phyloP scores from a whole-genome alignment of 1,140 invertebrate genomes.

The Drosophila orena region DNA sequence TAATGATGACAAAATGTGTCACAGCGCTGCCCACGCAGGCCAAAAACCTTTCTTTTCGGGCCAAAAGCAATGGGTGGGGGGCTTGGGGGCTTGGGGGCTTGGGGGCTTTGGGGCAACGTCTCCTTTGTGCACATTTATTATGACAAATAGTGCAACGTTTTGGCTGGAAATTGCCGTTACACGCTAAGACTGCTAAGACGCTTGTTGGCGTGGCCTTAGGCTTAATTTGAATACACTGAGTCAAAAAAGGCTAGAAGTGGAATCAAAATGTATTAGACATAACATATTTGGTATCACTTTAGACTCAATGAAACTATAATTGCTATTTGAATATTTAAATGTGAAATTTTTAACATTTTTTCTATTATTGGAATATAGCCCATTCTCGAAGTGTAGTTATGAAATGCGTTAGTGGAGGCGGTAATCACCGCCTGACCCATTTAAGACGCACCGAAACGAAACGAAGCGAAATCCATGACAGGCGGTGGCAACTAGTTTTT shows the following conservation, averaged over 20 bases:
- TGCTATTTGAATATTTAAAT: not conserved
- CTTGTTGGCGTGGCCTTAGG: conserved; percentile 67
- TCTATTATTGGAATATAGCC: too few relatives aligned
- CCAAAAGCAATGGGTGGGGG: not conserved
- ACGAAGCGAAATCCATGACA: conserved; percentile 65
- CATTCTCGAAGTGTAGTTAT: conserved; percentile 43
- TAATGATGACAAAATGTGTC: conserved; percentile 84
- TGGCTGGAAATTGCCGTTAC: conserved; percentile 77
- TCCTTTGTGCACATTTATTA: conserved; percentile 76
- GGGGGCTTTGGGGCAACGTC: not conserved
- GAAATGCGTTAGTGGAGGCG: conserved; percentile 58
- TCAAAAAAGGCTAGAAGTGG: not conserved
- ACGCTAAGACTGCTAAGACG: conserved; percentile 66
- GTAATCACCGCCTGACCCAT: conserved; percentile 71
- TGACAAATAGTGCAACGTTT: conserved; percentile 83
- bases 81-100: too few relatives aligned
- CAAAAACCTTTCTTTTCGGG: conserved; percentile 56
- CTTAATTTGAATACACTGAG: conserved; percentile 67
- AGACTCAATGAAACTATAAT: too few relatives aligned
- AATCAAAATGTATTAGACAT: too few relatives aligned
- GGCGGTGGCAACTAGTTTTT: conserved; percentile 62
- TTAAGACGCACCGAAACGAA: conserved; percentile 59
- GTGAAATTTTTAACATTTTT: too few relatives aligned
- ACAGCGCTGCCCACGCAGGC: conserved; percentile 71
- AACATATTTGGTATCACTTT: too few relatives aligned